Evolutionary conservation across 2,797 vertebrate genomes (phyloP).

Genomic region (Benthosema pterotum): DNA sequence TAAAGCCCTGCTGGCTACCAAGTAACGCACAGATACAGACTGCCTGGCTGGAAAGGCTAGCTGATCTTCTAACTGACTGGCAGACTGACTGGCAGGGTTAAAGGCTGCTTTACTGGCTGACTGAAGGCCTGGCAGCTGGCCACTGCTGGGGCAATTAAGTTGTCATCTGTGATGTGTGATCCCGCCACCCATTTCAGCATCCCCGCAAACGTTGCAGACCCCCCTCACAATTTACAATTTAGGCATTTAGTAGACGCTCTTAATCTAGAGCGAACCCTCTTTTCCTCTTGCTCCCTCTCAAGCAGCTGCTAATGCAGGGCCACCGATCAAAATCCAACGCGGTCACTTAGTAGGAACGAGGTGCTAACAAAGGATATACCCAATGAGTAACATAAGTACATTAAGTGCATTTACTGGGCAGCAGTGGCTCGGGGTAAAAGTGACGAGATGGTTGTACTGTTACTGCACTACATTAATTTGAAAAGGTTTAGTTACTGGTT

Average conservation of each 20-base stretch:
- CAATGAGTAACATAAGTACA: no score
- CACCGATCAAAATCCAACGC: not conserved
- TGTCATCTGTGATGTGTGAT: conserved; percentile 43
- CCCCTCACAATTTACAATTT: not conserved
- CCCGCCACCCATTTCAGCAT: conserved; percentile 31
- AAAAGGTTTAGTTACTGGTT: no score
- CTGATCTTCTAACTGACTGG: not conserved
- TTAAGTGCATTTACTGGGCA: no score
- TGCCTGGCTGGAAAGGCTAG: conserved; percentile 13
- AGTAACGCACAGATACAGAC: conserved; percentile 23
- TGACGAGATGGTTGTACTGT: no score
- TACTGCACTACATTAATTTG: no score
- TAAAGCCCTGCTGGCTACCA: conserved; percentile 18
- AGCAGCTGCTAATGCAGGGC: not conserved
- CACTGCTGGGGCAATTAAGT: conserved; percentile 54
- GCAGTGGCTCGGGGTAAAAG: no score
- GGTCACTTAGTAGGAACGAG: no score
- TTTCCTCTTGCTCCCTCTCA: not conserved
- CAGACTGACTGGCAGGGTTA: not conserved
- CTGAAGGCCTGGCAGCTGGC: conserved; percentile 44
- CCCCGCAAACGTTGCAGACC: not conserved
- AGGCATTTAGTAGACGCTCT: not conserved
- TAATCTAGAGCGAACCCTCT: not conserved
- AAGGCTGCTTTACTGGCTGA: not conserved
- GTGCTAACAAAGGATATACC: no score